These are phyloP conservation scores for Scomber japonicus DNA, from an alignment of 2,113 vertebrate genomes.

Conservation along the genomic window DNA sequence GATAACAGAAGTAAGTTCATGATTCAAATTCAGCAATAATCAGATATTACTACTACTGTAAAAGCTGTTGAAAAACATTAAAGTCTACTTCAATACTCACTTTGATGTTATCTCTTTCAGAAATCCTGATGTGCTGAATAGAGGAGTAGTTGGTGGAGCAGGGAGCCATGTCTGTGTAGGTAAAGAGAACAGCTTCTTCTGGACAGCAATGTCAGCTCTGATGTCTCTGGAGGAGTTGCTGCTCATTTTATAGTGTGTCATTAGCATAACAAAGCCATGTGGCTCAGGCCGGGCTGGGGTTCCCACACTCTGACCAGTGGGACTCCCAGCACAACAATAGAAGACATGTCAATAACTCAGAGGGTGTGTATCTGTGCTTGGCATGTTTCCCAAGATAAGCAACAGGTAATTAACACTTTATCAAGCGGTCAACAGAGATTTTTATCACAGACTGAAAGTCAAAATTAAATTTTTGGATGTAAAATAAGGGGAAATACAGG, in stretches of 20 bases:
- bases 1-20: constrained; percentile 24
- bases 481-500: neutral
- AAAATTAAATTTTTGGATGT: constrained; percentile 20
- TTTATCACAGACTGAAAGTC: neutral
- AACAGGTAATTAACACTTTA: constrained; percentile 71
- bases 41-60: neutral
- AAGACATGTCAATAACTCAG: constrained; percentile 82
- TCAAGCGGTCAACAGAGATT: constrained; percentile 36
- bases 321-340: constrained; percentile 82
- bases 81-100: constrained; percentile 50
- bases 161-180: constrained; percentile 76
- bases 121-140: constrained; percentile 61
- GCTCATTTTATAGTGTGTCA: constrained; percentile 80
- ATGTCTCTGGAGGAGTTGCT: constrained; percentile 62
- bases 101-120: constrained; percentile 77
- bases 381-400: constrained; percentile 82
- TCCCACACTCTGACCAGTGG: constrained; percentile 87
- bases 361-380: constrained; percentile 72
- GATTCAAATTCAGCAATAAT: neutral
- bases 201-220: constrained; percentile 59
- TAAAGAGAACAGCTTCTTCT: constrained; percentile 53
- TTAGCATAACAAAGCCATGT: constrained; percentile 89
- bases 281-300: constrained; percentile 82
- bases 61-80: neutral
- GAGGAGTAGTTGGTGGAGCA: constrained; percentile 65